These are phyloP conservation scores for Seira ritae DNA, from an alignment of 2,888 invertebrate species.

Conservation along the genomic window DNA sequence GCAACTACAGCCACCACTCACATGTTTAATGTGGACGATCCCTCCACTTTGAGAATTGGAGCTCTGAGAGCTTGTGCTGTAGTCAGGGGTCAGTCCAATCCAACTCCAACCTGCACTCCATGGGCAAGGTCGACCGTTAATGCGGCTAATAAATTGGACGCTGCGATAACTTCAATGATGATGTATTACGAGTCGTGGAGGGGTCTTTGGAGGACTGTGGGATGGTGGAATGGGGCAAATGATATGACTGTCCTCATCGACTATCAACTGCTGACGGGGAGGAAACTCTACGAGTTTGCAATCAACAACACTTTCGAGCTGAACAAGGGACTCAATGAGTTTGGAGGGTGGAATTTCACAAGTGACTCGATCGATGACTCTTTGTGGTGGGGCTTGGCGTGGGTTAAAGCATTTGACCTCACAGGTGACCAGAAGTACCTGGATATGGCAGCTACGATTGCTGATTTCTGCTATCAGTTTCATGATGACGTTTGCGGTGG, in stretches of 20 bases:
- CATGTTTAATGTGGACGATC: constrained; percentile 68
- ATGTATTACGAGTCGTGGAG: constrained; percentile 54
- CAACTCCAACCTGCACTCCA: constrained; percentile 42
- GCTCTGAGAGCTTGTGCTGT: constrained; percentile 62
- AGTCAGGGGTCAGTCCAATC: background rate
- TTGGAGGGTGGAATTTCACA: constrained; percentile 46
- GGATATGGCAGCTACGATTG: constrained; percentile 44
- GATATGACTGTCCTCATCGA: constrained; percentile 39
- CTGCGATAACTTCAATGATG: constrained; percentile 51
- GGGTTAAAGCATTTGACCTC: constrained; percentile 46
- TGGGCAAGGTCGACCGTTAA: constrained; percentile 62
- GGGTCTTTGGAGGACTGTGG: constrained; percentile 44
- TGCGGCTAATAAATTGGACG: constrained; percentile 41
- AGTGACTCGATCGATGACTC: constrained; percentile 49
- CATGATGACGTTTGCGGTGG: constrained; percentile 50
- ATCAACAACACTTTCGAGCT: constrained; percentile 48
- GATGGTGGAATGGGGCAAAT: constrained; percentile 56
- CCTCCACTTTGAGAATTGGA: constrained; percentile 55
- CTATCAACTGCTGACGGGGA: constrained; percentile 39
- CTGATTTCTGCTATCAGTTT: constrained; percentile 47
- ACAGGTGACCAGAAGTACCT: constrained; percentile 41
- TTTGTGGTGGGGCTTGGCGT: constrained; percentile 47
- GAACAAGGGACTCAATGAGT: constrained; percentile 47
- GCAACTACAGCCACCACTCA: constrained; percentile 34
- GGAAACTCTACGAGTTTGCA: constrained; percentile 23